Evolutionary conservation across 2,888 invertebrate genomes (phyloP), one percentile per base, ranked within the genome.

Genomic region (Brenthis daphne): DNA sequence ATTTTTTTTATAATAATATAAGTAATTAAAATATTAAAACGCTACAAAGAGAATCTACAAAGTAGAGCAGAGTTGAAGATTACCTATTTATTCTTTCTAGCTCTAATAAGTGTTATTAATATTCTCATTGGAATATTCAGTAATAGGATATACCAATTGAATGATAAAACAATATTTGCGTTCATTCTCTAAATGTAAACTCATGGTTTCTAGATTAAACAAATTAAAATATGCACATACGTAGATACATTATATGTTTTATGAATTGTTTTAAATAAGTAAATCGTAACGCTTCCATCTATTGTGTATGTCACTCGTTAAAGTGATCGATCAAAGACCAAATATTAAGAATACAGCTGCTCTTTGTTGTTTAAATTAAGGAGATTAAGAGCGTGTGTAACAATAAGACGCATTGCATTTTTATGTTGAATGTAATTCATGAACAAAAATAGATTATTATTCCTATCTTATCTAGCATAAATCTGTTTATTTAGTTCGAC

Each of bases 291-390:
- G 6, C 29, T 60, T 16, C 37, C 63, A 37, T 63, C 24, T 37
- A 43, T 53, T 63, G 53, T 57, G 51, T 67, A 57, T 56, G 51
- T 20, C 55, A 56, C 48, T 55, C 50, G 48, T 61, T 55, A 60
- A 53, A 58, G 58, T 16, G 53, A 66, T 66, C 65, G 47, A 66
- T 66, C 58, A 66, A 16, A 43, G 13, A 61, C 56, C 24, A 43
- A 56, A 60, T 50, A 43, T 43, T 37, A 57, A 64, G 54, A 64
- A 64, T 64, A 64, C 68, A 68, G 57, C 68, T 64, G 58, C 54
- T 58, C 24, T 47, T 50, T 54, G 67, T 64, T 64, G 64, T 58
- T 64, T 33, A 56, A 64, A 64, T 64, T 20, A 51, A 64, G 51
- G 48, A 37, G 68, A 64, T 55, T 54, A 24, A 60, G 54, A 16